Evolutionary conservation across 2,113 vertebrate species (phyloP).

Genomic region (Aegypius monachus): DNA sequence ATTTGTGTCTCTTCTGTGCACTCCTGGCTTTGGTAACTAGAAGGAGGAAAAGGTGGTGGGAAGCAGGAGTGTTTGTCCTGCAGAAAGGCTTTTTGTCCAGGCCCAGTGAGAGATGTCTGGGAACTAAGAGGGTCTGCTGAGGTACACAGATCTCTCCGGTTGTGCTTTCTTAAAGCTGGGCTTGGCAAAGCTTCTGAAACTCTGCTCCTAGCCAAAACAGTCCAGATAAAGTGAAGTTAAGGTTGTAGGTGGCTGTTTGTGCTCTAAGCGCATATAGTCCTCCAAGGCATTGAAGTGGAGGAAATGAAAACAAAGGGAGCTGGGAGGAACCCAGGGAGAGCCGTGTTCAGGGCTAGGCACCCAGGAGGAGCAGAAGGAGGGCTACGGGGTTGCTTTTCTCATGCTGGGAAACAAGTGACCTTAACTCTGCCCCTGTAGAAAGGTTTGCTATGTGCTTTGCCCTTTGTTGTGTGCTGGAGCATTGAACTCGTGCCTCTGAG

Average conservation of each 20-base stretch:
- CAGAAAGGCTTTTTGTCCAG: background rate
- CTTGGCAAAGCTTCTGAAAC: background rate
- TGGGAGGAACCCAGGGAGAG: background rate
- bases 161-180: background rate
- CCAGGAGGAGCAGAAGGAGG: background rate
- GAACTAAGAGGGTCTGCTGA: background rate
- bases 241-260: background rate
- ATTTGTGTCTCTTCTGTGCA: background rate
- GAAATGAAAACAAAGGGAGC: background rate
- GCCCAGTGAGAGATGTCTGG: background rate
- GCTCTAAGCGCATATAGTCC: background rate
- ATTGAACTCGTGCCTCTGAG: background rate
- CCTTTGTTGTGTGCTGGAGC: background rate
- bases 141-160: background rate
- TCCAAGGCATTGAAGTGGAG: background rate
- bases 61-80: background rate
- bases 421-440: slow-evolving; percentile 28
- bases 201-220: background rate
- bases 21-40: background rate
- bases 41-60: background rate
- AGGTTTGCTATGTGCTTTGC: background rate
- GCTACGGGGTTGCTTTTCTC: background rate
- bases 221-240: slow-evolving; percentile 4
- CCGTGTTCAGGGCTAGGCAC: background rate
- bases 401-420: background rate